A percentile compares a stretch with the other conserved stretches of the same genome.
Evolutionary conservation across 2,888 invertebrate genomes (phyloP).

Genomic region (Cheilosia urbana): DNA sequence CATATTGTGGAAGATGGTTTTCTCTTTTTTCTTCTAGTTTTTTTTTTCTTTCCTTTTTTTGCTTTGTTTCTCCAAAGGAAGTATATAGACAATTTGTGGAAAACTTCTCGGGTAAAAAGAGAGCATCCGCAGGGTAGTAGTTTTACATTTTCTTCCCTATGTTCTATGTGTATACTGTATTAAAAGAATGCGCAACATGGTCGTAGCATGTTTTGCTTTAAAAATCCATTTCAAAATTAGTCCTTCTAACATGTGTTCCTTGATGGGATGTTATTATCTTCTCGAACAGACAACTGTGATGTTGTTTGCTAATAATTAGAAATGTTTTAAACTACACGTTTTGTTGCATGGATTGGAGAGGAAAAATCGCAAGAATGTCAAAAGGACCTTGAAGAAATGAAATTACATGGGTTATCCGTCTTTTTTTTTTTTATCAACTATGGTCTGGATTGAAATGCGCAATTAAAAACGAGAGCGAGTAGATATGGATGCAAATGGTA

Average conservation of each 20-base stretch:
- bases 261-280: slow-evolving; percentile 17
- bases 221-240: slow-evolving; percentile 51
- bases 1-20: slow-evolving; percentile 19
- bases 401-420: neutral
- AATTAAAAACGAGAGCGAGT: no score
- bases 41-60: neutral
- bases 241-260: slow-evolving; percentile 62
- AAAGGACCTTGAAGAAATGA: neutral
- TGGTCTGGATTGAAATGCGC: no score
- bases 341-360: neutral
- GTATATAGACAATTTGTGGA: slow-evolving; percentile 22
- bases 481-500: no score
- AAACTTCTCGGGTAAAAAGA: slow-evolving; percentile 54
- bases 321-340: slow-evolving; percentile 13
- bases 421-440: no score
- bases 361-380: neutral
- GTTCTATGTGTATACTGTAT: slow-evolving; percentile 5
- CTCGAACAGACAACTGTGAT: neutral
- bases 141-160: slow-evolving; percentile 63
- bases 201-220: slow-evolving; percentile 37
- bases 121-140: slow-evolving; percentile 52
- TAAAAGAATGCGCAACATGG: slow-evolving; percentile 49
- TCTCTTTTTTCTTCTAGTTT: neutral
- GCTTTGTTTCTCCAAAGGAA: neutral
- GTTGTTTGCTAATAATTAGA: slow-evolving; percentile 46